Evolutionary conservation across 35 echinoderm and acorn worm genomes (phyloP).

Genomic region (Ophioderma brevispina): DNA sequence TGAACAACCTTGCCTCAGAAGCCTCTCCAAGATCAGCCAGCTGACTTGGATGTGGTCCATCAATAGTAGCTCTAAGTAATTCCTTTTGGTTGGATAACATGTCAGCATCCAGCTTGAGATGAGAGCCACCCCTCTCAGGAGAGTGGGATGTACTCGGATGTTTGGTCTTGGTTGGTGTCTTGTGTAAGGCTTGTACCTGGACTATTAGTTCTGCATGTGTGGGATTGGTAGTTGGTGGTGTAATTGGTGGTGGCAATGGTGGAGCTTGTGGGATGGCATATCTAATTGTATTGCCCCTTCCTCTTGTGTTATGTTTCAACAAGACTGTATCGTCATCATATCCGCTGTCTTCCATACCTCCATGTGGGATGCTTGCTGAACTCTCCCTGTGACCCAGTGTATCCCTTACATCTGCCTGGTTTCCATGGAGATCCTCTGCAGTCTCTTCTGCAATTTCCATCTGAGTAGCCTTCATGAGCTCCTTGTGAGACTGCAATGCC

Average conservation of each 20-base stretch:
- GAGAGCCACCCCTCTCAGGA: background rate
- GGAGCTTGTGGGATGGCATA: background rate
- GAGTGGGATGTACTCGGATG: background rate
- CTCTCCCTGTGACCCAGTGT: no score
- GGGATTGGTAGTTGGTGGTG: background rate
- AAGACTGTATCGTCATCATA: slow-evolving; percentile 2
- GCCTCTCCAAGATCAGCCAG: slow-evolving; percentile 25
- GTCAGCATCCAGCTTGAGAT: background rate
- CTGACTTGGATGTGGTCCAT: slow-evolving; percentile 52
- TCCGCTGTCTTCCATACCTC: slow-evolving; percentile 13
- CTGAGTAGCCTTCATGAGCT: background rate
- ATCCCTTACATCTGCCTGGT: background rate
- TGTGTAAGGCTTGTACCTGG: background rate
- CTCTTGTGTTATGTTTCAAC: background rate
- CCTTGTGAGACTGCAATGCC: slow-evolving; percentile 12
- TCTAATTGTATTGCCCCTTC: no score
- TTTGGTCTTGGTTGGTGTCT: background rate
- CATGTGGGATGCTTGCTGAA: background rate
- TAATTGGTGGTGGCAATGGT: background rate
- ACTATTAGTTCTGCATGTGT: background rate
- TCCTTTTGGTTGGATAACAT: slow-evolving; percentile 10
- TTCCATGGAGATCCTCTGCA: background rate
- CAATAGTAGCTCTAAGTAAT: slow-evolving; percentile 9
- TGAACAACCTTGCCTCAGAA: slow-evolving; percentile 20
- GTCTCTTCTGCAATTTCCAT: background rate